Conservation (phyloP, 2,797 vertebrate genomes). For the Leptodactylus fallax region DNA sequence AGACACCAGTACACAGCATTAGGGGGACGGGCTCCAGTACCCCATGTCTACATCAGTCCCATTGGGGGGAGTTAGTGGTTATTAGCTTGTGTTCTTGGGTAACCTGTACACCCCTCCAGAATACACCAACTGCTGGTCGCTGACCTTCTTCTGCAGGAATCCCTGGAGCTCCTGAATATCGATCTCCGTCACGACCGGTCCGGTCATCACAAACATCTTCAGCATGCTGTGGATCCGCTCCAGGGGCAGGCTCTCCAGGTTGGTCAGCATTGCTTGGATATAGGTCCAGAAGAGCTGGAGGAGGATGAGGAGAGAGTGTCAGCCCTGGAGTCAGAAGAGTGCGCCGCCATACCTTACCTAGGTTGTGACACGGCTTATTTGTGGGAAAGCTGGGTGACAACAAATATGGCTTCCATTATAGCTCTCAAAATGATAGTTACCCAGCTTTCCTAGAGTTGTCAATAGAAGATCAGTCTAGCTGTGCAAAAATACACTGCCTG, state of each 20-base stretch:
- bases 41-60: background rate
- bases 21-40: background rate
- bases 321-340: background rate
- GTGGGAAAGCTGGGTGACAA: no score
- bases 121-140: conserved; percentile 89
- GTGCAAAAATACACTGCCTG: background rate
- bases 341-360: no score
- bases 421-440: no score
- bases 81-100: conserved; percentile 82
- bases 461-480: background rate
- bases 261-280: conserved; percentile 98
- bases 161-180: conserved; percentile 93
- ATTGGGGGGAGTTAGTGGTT: no score
- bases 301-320: background rate
- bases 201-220: conserved; percentile 94
- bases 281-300: conserved; percentile 95
- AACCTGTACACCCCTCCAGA: conserved; percentile 91
- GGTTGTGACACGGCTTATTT: no score
- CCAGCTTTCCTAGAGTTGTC: no score
- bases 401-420: no score
- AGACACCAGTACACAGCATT: background rate
- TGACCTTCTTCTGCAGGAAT: conserved; percentile 94
- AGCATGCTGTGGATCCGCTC: conserved; percentile 98
- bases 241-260: conserved; percentile 94
- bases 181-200: conserved; percentile 92